Evolutionary conservation across 2,888 invertebrate genomes (phyloP), one percentile per base, ranked within the genome.

Genomic region (Melinopterus prodromus): DNA sequence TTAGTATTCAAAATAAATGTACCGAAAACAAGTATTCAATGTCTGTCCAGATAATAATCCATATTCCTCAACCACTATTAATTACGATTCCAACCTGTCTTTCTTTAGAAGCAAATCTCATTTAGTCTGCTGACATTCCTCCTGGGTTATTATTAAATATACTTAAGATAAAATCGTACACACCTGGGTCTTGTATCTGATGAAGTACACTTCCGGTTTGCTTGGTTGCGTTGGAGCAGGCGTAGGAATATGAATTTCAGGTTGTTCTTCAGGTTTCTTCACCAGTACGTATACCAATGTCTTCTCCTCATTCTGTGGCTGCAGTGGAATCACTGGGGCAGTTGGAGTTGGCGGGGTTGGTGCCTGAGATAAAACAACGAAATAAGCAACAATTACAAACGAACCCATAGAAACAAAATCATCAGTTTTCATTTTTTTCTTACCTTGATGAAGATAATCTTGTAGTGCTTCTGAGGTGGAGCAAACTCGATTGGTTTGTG

Each of bases 181-280:
- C 90, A 95, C 95, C 93, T 95, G 95, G 77, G 95, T 95, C 90
- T 95, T 95, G 90, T 96, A 97, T 91, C 96, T 94, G 91, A 96
- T 96, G 91, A 96, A 96, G 92, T 96, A 96, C 78, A 96, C 96
- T 91, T 96, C 96, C 6, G 96, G 96, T 89, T 96, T 96, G 91
- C 95, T 94, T 75, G 96, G 96, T 87, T 96, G 96, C 69, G 96
- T 96, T 71, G 96, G 95, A 74, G 94, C 93, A 3, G 95, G 94
- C 12, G 95, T 94, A 1, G 96, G 96, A 83, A 96, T 93, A 72
- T 93, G 92, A 82, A 96, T 92, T 80, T 95, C 95, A 77, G 95
- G 95, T 85, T 94, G 94, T 83, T 95, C 95, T 88, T 96, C 96
- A 14, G 96, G 96, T 88, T 96, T 96, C 93, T 96, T 96, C 81